Conservation (phyloP, 1,140 invertebrate species). For the Scaptomyza graminum region DNA sequence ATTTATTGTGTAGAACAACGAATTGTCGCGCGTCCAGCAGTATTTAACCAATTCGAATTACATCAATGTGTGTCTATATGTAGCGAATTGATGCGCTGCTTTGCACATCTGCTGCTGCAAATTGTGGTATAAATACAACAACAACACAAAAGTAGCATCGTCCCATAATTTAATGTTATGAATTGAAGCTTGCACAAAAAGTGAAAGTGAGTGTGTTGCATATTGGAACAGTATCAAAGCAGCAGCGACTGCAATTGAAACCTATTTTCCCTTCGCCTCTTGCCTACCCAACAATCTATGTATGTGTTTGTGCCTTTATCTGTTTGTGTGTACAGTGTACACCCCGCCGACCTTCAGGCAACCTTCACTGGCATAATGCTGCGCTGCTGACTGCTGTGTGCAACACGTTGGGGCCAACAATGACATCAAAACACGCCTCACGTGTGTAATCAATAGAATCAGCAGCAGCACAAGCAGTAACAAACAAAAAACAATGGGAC, state of each 20-base stretch:
- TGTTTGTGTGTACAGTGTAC: slow-evolving; percentile 43
- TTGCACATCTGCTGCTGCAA: slow-evolving; percentile 8
- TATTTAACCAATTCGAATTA: neutral
- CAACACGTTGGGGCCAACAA: slow-evolving; percentile 55
- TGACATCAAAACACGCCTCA: slow-evolving; percentile 31
- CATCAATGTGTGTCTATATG: neutral
- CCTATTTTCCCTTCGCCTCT: slow-evolving; percentile 3
- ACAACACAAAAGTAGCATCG: slow-evolving; percentile 2
- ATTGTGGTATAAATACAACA: neutral
- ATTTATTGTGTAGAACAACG: neutral
- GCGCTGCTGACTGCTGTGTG: slow-evolving; percentile 44
- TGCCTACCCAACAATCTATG: neutral
- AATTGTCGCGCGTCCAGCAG: neutral
- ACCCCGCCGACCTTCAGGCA: slow-evolving; percentile 77
- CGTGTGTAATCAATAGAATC: slow-evolving; percentile 74
- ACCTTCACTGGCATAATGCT: slow-evolving; percentile 65
- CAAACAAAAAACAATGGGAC: slow-evolving; percentile 13
- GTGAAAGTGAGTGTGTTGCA: slow-evolving; percentile 62
- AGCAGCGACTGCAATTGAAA: slow-evolving; percentile 5
- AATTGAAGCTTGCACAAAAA: slow-evolving; percentile 58
- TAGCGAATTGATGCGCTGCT: slow-evolving; percentile 7
- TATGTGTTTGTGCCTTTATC: slow-evolving; percentile 12
- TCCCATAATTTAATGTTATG: slow-evolving; percentile 37
- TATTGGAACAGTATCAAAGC: slow-evolving; percentile 4
- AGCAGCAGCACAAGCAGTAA: slow-evolving; percentile 31